Conservation (phyloP, 2,113 vertebrate species). For the Oenanthe melanoleuca region DNA sequence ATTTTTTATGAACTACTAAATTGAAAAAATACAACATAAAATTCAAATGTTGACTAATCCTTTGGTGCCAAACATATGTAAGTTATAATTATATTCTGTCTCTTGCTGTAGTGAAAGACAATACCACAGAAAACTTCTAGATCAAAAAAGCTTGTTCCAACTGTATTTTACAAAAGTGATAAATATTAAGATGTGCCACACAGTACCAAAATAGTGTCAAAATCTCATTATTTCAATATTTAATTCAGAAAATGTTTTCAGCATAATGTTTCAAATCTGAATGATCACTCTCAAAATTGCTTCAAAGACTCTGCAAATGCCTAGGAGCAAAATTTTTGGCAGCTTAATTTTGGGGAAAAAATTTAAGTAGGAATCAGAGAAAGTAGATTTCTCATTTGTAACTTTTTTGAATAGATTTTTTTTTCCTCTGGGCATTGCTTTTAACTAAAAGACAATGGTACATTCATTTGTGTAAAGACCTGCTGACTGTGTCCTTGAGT, state of each 20-base stretch:
- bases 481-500: background rate
- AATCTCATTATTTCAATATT: background rate
- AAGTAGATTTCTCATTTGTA: background rate
- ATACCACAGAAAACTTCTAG: background rate
- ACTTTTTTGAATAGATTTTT: background rate
- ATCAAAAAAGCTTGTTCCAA: background rate
- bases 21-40: background rate
- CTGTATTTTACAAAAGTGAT: background rate
- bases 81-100: background rate
- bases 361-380: background rate
- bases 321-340: background rate
- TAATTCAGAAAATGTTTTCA: background rate
- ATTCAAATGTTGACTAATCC: background rate
- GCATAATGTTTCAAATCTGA: background rate
- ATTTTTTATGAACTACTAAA: background rate
- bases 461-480: background rate
- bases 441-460: background rate
- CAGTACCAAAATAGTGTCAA: background rate
- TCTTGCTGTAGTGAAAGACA: background rate
- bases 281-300: background rate
- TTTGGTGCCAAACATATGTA: background rate
- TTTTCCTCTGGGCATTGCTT: background rate
- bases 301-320: background rate
- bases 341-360: fast-evolving
- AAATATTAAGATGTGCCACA: background rate